Base-by-base conservation (phyloP, 2,113 vertebrate genomes). In the Colinus virginianus region DNA sequence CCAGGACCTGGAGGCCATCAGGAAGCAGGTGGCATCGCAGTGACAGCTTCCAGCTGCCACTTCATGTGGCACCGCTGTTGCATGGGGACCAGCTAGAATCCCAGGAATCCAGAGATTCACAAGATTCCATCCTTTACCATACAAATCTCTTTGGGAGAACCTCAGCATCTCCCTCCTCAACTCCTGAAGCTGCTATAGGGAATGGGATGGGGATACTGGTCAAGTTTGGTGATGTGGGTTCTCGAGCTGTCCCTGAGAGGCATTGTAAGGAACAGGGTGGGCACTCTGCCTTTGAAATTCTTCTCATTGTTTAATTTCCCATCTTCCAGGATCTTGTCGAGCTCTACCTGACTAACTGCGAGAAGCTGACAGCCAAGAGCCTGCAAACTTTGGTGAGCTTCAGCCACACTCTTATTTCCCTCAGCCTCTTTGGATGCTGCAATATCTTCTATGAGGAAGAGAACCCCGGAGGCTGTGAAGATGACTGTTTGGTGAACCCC, bases 261-360 rank as follows among this genome's bases (percentile, higher is more conserved):
- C 84, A 30, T 1, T 64, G 11, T 34, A 66, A 18, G 19, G 80
- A 92, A 55, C 32, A 10, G 25, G 9, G 16, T 21, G 69, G 36
- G 23, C 17, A 30, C 43, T 88, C 55, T 2, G 19, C 49, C 56
- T 67, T 19, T 49, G n/a, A 84, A 76, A 34, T 40, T 38, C 20
- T 72, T 89, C 63, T 95, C 25, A 94, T 22, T 22, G 20, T 40
- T 72, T 28, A 15, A n/a, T 77, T 86, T 94, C 74, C 42, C 62
- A n/a, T 81, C 34, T 88, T 67, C 38, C 89, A 99, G 99, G 99
- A 99, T 95, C 98, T 99, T 71, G 98, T 99, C 9, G 99, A 99
- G 97, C 98, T 99, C 20, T 98, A 98, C 94, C 97, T 99, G 96
- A 99, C 98, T 90, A 99, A 98, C 98, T 99, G 99, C 67, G 98